Base-by-base conservation (phyloP, 1,140 invertebrate species). In the Lordiphosa mommai region DNA sequence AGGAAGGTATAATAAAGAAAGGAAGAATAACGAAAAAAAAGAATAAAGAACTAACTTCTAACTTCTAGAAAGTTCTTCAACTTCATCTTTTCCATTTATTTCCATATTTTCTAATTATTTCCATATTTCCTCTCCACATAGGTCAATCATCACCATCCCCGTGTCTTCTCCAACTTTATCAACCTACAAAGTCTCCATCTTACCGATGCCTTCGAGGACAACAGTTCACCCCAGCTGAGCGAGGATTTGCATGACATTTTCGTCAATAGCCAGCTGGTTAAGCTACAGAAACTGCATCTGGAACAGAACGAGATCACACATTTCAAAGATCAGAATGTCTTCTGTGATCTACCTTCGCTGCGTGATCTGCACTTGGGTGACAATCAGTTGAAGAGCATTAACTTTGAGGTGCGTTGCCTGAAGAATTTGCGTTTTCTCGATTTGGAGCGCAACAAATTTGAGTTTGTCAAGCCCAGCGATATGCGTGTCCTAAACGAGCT, bases 81-180 rank as follows among this genome's bases (percentile, higher is more conserved):
- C n/a, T n/a, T n/a, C n/a, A n/a, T n/a, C n/a, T n/a, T n/a, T n/a
- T n/a, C n/a, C n/a, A n/a, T n/a, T n/a, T n/a, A n/a, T n/a, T n/a
- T n/a, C n/a, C n/a, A n/a, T n/a, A n/a, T 16, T 1, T 9, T 4
- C 7, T 3, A 16, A 4, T 17, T 16, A 7, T 7, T 36, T 0
- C 34, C 1, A 7, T 36, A 7, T 1, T 38, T 33, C 3, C 17
- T 9, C 5, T 17, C 0, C 37, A 40, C n/a, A n/a, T n/a, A n/a
- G 40, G 89, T 90, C 1, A 92, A 92, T 55, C 90, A 91, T 61
- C 91, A 92, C 73, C 94, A 95, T 89, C 94, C 94, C 0, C 89
- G 94, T 46, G 90, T 96, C 3, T 95, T 96, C 76, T 95, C 94
- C 1, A 95, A 95, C 88, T 95, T 96, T 87, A 88, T 92, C 1